Evolutionary conservation across 2,113 vertebrate genomes (phyloP).

Genomic region (Setophaga petechia): DNA sequence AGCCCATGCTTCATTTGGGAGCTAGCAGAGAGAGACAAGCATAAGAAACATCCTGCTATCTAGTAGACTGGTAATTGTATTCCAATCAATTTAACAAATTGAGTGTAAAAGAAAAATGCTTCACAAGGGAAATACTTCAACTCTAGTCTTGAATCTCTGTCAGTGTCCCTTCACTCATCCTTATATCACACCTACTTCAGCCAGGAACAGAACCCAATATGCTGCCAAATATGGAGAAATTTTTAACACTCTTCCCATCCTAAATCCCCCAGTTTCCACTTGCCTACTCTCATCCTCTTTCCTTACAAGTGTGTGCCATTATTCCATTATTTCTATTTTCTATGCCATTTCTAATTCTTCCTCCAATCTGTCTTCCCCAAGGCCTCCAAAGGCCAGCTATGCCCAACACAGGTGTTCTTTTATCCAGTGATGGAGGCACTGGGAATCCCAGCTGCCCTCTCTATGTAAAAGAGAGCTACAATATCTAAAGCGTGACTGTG

Average conservation of each 20-base stretch:
- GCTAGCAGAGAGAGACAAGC: conserved; percentile 29
- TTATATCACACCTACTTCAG: neutral
- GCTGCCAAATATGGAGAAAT: neutral
- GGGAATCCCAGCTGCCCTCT: neutral
- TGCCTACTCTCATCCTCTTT: neutral
- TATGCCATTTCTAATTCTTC: neutral
- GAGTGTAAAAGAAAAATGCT: conserved; percentile 11
- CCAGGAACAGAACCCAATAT: neutral
- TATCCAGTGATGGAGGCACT: neutral
- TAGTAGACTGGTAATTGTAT: conserved; percentile 49
- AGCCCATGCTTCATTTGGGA: conserved; percentile 25
- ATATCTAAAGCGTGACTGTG: neutral
- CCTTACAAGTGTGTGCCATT: neutral
- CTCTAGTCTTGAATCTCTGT: neutral
- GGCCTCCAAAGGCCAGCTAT: neutral
- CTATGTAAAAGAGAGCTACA: accelerated
- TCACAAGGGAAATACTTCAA: conserved; percentile 37
- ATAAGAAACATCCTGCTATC: conserved; percentile 31
- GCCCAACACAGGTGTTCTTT: neutral
- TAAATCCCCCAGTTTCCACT: neutral
- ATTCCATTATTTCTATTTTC: neutral
- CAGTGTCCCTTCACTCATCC: neutral
- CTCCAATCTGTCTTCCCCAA: neutral
- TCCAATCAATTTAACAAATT: conserved; percentile 53
- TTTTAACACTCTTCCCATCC: neutral